phyloP scores from a whole-genome alignment of 2,113 vertebrate species.

The Merops nubicus region DNA sequence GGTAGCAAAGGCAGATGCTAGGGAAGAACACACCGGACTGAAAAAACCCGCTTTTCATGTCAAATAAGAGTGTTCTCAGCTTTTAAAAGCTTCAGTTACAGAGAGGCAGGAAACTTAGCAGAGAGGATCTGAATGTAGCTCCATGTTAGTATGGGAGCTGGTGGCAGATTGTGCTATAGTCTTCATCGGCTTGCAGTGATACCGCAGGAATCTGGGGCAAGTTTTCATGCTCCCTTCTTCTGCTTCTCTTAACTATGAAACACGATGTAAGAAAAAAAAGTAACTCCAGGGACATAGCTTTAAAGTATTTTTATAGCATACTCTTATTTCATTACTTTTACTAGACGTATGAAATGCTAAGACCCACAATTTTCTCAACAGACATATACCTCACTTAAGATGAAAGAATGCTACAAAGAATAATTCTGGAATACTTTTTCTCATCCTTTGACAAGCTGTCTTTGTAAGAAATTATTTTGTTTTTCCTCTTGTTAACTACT shows the following conservation, averaged over 20 bases:
- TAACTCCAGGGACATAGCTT: not conserved
- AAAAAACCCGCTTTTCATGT: not conserved
- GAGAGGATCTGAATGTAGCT: not conserved
- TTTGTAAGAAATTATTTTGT: not conserved
- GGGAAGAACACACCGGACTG: not conserved
- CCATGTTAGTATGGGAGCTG: not conserved
- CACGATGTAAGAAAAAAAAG: not conserved
- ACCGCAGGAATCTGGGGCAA: not conserved
- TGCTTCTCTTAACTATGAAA: not conserved
- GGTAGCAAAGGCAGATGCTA: not conserved
- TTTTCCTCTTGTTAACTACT: not conserved
- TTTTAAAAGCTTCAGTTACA: not conserved
- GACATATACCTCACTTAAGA: not conserved
- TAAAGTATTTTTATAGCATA: not conserved
- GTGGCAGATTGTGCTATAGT: not conserved
- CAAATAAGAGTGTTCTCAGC: not conserved
- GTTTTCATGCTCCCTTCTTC: not conserved
- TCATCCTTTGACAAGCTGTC: not conserved
- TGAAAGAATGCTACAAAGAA: not conserved
- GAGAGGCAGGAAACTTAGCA: not conserved
- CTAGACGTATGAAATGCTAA: not conserved
- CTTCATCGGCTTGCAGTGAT: not conserved
- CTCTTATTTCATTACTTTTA: not conserved
- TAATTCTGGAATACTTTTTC: not conserved
- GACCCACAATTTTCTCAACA: not conserved